Percentiles rank a stretch among this genome's conserved stretches.
Evolutionary conservation across 2,888 invertebrate species (phyloP).

Genomic region (Drosophila mimetica): DNA sequence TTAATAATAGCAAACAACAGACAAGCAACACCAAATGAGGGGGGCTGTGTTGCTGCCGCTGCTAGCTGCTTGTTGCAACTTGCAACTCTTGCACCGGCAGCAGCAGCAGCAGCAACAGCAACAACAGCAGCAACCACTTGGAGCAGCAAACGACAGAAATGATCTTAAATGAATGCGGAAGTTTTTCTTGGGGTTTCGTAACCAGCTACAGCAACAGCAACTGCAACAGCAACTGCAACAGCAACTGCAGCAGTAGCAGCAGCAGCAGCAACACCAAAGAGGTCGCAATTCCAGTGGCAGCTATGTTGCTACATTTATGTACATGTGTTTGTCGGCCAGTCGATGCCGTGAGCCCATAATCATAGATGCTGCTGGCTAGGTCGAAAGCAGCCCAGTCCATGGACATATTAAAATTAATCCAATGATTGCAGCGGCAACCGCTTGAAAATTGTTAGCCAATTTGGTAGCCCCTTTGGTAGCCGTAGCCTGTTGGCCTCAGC

Average conservation of each 20-base stretch:
- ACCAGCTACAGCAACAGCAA: slow-evolving; percentile 73
- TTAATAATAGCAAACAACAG: slow-evolving; percentile 69
- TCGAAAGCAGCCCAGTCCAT: slow-evolving; percentile 66
- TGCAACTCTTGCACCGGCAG: slow-evolving; percentile 58
- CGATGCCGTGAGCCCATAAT: slow-evolving; percentile 78
- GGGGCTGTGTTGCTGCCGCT: slow-evolving; percentile 61
- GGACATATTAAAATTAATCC: slow-evolving; percentile 81
- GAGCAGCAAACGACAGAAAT: slow-evolving; percentile 82
- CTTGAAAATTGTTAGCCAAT: slow-evolving; percentile 74
- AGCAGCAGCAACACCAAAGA: slow-evolving; percentile 64
- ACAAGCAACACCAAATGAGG: slow-evolving; percentile 73
- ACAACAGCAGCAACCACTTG: slow-evolving; percentile 63
- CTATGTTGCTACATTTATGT: slow-evolving; percentile 73
- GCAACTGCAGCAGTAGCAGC: slow-evolving; percentile 45
- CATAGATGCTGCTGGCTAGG: slow-evolving; percentile 69
- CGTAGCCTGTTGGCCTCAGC: slow-evolving; percentile 25
- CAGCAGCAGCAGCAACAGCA: slow-evolving; percentile 49
- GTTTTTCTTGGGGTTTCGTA: slow-evolving; percentile 84
- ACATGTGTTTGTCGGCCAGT: slow-evolving; percentile 53
- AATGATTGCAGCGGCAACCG: slow-evolving; percentile 70
- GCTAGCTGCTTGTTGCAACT: slow-evolving; percentile 44
- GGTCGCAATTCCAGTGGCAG: slow-evolving; percentile 78
- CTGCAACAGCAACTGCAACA: slow-evolving; percentile 4
- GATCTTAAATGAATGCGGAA: slow-evolving; percentile 85
- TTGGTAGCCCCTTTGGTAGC: slow-evolving; percentile 38